Conservation (phyloP, 2,888 invertebrate genomes). For the Abrostola triplasia region DNA sequence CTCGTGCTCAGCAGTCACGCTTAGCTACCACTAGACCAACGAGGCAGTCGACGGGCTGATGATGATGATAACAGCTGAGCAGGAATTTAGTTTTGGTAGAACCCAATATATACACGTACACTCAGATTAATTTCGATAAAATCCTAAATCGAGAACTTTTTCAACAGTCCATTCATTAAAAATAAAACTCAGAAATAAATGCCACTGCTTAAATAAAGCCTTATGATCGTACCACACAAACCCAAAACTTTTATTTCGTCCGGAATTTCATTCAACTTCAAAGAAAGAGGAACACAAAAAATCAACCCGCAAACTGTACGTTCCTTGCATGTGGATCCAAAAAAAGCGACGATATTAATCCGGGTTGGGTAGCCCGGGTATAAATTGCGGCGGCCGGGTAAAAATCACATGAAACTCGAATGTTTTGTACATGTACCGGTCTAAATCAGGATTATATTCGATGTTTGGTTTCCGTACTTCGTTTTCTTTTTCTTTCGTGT, state of each 20-base stretch:
- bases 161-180: too few relatives aligned
- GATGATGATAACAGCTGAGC: too few relatives aligned
- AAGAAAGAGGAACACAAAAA: constrained; percentile 1
- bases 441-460: constrained; percentile 41
- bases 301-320: constrained; percentile 16
- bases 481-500: constrained; percentile 13
- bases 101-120: too few relatives aligned
- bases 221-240: background rate
- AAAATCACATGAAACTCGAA: constrained; percentile 51
- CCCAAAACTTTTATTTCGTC: background rate
- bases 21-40: too few relatives aligned
- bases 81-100: too few relatives aligned
- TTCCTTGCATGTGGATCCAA: constrained; percentile 37
- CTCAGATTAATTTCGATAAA: too few relatives aligned
- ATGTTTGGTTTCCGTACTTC: constrained; percentile 22
- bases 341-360: constrained; percentile 57
- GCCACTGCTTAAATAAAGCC: background rate
- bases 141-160: too few relatives aligned
- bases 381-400: constrained; percentile 58
- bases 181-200: too few relatives aligned
- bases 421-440: constrained; percentile 42
- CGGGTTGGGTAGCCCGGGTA: constrained; percentile 50
- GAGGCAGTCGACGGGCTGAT: too few relatives aligned
- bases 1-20: too few relatives aligned
- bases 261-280: background rate